Evolutionary conservation across 2,113 vertebrate species (phyloP), one percentile per base, ranked within the genome.

Genomic region (Oreochromis spilurus): DNA sequence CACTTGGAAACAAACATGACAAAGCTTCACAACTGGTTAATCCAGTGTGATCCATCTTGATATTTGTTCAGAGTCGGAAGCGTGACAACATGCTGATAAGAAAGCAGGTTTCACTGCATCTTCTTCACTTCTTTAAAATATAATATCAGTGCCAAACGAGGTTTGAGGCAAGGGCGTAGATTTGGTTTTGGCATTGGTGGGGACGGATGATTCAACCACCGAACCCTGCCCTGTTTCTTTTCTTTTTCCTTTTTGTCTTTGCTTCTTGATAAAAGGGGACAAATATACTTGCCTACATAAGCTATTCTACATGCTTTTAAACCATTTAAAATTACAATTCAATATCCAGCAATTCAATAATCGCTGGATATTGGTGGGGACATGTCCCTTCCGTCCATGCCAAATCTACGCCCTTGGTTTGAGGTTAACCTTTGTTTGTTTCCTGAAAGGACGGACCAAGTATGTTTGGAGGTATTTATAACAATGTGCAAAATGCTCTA

Each of bases 401-500:
- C 21, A 24, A 24, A 24, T 24, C 21, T 24, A 24, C 21, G 21
- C 21, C 21, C 21, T 24, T 24, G 21, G 21, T 24, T 24, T 24
- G 21, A 31, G 57, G 26, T 60, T 60, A 17, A 60, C 2, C 26
- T 60, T 60, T 60, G 26, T 31, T 60, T 60, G 57, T 60, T 60
- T 31, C 26, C 57, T 9, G 57, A 60, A 60, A 60, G 14, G 2
- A 17, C 1, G 4, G 57, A 60, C 26, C 14, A 31, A 60, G 57
- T 60, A 6, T 60, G 17, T 60, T 60, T 60, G 26, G 57, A 60
- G 26, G 14, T 17, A 31, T 60, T 10, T 31, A 31, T 17, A 60
- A 17, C 26, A 60, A 31, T 60, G 14, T 0, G 57, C 0, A 31
- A 4, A 60, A 60, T 17, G 3, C 1, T 31, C 4, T 58, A 0